Base-by-base conservation (phyloP, 2,888 invertebrate genomes). In the Synanthedon myopaeformis region DNA sequence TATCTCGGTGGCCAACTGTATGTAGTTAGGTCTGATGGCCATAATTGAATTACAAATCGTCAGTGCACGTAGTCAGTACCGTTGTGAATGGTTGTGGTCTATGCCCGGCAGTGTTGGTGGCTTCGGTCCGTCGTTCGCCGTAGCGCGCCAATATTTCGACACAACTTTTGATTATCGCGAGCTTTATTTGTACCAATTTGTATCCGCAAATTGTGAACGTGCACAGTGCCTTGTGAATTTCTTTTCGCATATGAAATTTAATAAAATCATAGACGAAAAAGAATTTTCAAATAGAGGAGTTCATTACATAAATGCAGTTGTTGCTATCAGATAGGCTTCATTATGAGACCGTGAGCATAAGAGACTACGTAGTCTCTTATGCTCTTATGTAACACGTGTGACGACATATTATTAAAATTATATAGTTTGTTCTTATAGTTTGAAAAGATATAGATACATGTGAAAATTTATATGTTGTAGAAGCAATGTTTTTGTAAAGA, bases 171-270 rank as follows among this genome's bases (percentile, higher is more conserved):
- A 76, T 60, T 74, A 75, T 76, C 66, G 70, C 67, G 64, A 67
- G 71, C 63, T 66, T 64, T 64, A 67, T 69, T 66, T 74, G 73
- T 71, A 74, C 74, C 72, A 75, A 19, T 45, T 67, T 69, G 61
- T 63, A 65, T 63, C 73, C 76, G 64, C 76, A 74, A 74, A 75
- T 73, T 72, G 76, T 70, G 69, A 65, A 73, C 76, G 76, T 74
- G 76, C 66, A 45, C 63, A 67, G 64, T 66, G 66, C 67, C 60
- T 59, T 62, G 45, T n/a, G 13, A 45, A 45, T 13, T 8, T 14
- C 45, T 12, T 6, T 14, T 45, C 13, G 14, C 14, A 12, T 45
- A 14, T 45, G n/a, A 45, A 45, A 45, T 13, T 28, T 8, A 28
- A 8, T 8, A 28, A 28, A 28, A 8, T 28, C 28, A 28, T 28